phyloP scores from a whole-genome alignment of 2,888 invertebrate genomes.

The Sepioteuthis lessoniana region DNA sequence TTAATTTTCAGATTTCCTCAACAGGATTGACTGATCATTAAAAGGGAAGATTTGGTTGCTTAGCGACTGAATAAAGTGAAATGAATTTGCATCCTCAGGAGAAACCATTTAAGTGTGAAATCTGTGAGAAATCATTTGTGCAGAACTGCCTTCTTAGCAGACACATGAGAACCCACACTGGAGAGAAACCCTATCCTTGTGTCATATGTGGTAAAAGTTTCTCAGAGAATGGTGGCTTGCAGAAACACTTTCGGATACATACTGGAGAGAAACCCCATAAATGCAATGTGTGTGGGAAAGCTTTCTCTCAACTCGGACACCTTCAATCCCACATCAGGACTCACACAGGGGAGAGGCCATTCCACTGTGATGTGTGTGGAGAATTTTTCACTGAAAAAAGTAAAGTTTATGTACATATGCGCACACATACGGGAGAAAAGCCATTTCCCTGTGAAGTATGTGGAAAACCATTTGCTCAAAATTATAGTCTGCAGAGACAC shows the following conservation, averaged over 20 bases:
- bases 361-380: background rate
- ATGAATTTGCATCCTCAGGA: conserved; percentile 48
- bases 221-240: conserved; percentile 5
- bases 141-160: background rate
- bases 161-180: conserved; percentile 37
- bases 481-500: conserved; percentile 41
- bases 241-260: conserved; percentile 46
- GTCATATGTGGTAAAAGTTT: conserved; percentile 44
- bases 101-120: conserved; percentile 50
- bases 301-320: conserved; percentile 45
- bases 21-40: background rate
- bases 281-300: conserved; percentile 48
- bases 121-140: conserved; percentile 50
- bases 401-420: background rate
- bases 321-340: conserved; percentile 46
- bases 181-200: conserved; percentile 35
- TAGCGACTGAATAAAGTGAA: background rate
- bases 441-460: background rate
- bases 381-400: conserved; percentile 12
- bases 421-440: background rate
- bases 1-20: conserved; percentile 51
- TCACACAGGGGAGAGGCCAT: conserved; percentile 47
- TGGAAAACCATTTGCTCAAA: background rate
- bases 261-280: conserved; percentile 41
- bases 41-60: background rate